These are phyloP conservation scores for Copidosoma aretas DNA, from an alignment of 2,888 invertebrate species.

Conservation along the genomic window DNA sequence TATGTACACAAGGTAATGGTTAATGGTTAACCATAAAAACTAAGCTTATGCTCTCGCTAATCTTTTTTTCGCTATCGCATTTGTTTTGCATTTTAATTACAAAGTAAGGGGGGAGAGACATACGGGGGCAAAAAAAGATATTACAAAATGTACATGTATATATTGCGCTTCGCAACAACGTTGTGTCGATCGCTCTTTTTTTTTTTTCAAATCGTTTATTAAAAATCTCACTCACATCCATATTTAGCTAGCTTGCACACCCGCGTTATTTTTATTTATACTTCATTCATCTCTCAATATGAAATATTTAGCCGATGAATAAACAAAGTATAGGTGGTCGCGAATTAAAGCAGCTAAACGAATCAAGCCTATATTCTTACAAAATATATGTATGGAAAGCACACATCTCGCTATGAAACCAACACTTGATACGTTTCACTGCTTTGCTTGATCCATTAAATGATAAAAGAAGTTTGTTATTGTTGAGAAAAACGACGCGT, in stretches of 20 bases:
- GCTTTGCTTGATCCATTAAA: conserved; percentile 21
- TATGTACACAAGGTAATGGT: conserved; percentile 59
- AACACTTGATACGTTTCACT: conserved; percentile 30
- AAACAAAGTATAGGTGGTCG: conserved; percentile 1
- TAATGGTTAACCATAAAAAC: conserved; percentile 56
- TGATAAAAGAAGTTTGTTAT: no score
- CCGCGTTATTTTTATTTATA: conserved; percentile 21
- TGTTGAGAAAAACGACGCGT: no score
- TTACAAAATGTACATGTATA: conserved; percentile 60
- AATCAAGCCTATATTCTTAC: conserved; percentile 19
- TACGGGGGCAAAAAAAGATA: conserved; percentile 49
- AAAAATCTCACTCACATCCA: conserved; percentile 29
- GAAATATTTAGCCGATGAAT: conserved; percentile 29
- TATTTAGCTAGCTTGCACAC: conserved; percentile 14
- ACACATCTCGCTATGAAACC: neutral
- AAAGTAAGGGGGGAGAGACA: conserved; percentile 27
- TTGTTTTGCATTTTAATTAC: conserved; percentile 55
- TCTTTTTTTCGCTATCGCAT: conserved; percentile 44
- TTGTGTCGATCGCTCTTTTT: conserved; percentile 28
- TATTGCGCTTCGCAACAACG: conserved; percentile 42
- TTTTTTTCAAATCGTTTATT: conserved; percentile 25
- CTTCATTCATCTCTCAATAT: conserved; percentile 3
- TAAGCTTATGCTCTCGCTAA: conserved; percentile 52
- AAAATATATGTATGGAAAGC: conserved; percentile 9
- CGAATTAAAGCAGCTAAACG: conserved; percentile 37